Evolutionary conservation across 2,113 vertebrate species (phyloP).

Genomic region (Epinephelus fuscoguttatus): DNA sequence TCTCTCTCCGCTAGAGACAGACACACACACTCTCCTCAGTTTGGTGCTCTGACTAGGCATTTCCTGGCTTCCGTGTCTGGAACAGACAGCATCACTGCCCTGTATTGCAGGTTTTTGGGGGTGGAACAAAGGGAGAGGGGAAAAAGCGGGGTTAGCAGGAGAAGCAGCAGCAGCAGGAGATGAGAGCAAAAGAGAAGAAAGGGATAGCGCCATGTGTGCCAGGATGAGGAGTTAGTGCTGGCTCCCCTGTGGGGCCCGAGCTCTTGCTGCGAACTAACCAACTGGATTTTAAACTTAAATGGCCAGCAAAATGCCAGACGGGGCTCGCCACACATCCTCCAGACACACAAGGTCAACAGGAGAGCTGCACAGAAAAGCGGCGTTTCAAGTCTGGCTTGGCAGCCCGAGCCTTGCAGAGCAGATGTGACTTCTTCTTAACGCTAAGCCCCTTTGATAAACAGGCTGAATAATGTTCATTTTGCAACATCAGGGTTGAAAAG

Average conservation of each 20-base stretch:
- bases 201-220: conserved; percentile 59
- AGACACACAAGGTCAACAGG: conserved; percentile 68
- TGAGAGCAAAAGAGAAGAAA: conserved; percentile 41
- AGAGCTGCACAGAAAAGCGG: conserved; percentile 48
- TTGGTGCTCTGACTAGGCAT: conserved; percentile 50
- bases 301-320: conserved; percentile 77
- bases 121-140: conserved; percentile 26
- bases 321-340: conserved; percentile 57
- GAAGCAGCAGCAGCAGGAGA: conserved; percentile 47
- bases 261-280: conserved; percentile 62
- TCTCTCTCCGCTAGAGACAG: conserved; percentile 21
- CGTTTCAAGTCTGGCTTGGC: conserved; percentile 27
- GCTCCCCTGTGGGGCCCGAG: conserved; percentile 67
- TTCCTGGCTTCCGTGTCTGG: conserved; percentile 43
- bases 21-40: conserved; percentile 13
- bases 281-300: conserved; percentile 82
- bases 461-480: conserved; percentile 49
- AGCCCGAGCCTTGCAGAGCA: conserved; percentile 39
- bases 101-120: conserved; percentile 50
- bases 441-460: conserved; percentile 47
- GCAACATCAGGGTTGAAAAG: conserved; percentile 7
- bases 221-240: conserved; percentile 60
- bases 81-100: conserved; percentile 48
- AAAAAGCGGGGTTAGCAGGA: conserved; percentile 23
- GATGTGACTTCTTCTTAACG: conserved; percentile 51